These are phyloP conservation scores for Spinus olivaceus DNA, from an alignment of 2,797 vertebrate genomes.

Conservation along the genomic window DNA sequence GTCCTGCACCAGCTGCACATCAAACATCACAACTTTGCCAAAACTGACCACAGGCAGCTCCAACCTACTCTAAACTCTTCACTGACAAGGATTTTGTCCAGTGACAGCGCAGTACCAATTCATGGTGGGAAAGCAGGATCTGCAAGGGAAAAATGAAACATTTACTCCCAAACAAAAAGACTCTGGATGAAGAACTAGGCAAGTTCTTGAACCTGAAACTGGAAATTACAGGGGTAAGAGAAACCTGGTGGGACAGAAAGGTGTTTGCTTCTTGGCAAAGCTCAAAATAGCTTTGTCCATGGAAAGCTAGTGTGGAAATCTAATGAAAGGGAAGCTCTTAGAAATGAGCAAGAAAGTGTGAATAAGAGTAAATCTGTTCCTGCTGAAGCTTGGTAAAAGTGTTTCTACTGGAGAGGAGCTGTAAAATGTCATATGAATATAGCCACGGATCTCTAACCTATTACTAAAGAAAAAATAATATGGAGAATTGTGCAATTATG, in stretches of 20 bases:
- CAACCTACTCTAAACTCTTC: neutral
- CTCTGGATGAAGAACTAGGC: neutral
- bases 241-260: neutral
- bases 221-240: neutral
- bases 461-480: neutral
- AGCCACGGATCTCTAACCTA: neutral
- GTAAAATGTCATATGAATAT: neutral
- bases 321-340: neutral
- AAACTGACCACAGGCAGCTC: neutral
- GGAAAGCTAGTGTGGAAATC: neutral
- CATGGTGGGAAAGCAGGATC: neutral
- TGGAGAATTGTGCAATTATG: neutral
- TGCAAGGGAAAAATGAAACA: neutral
- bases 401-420: neutral
- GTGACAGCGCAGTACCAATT: accelerated
- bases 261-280: neutral
- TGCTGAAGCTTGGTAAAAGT: neutral
- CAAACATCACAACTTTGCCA: neutral
- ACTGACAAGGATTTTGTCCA: accelerated
- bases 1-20: neutral
- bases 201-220: neutral
- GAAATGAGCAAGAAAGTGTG: neutral
- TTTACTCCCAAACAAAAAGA: neutral
- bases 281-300: neutral
- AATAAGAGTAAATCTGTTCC: neutral